Evolutionary conservation across 2,888 invertebrate genomes (phyloP).

Genomic region (Lingula anatina): DNA sequence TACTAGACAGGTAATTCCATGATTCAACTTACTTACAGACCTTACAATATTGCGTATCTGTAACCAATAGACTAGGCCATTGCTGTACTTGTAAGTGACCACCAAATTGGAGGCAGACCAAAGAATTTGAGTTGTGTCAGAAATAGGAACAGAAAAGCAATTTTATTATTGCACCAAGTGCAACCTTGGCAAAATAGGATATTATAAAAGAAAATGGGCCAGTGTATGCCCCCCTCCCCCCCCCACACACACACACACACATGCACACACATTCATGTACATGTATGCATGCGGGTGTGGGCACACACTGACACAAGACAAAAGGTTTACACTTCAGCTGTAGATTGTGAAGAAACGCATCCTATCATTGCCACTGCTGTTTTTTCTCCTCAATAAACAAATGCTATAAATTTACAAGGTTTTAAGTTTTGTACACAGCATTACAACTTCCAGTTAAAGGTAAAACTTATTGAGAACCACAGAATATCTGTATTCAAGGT

Average conservation of each 20-base stretch:
- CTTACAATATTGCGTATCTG: not conserved
- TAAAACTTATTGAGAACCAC: too few species aligned
- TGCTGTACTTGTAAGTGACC: not conserved
- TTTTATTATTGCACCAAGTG: not conserved
- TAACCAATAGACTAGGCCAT: not conserved
- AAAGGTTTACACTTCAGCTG: not conserved
- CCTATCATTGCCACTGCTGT: too few species aligned
- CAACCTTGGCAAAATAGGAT: not conserved
- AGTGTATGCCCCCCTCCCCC: not conserved
- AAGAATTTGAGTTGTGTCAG: not conserved
- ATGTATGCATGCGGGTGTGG: not conserved
- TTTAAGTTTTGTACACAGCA: too few species aligned
- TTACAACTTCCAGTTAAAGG: too few species aligned
- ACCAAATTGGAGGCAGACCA: not conserved
- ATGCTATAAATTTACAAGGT: too few species aligned
- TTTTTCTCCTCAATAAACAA: too few species aligned
- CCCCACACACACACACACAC: not conserved
- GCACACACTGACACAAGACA: not conserved
- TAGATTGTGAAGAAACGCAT: not conserved
- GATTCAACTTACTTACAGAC: too few species aligned
- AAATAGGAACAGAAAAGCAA: not conserved
- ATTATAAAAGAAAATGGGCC: not conserved
- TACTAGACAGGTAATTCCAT: too few species aligned
- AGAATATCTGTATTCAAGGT: too few species aligned
- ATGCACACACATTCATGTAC: not conserved